phyloP scores from a whole-genome alignment of 2,888 invertebrate species.

The Saturnia japonica region DNA sequence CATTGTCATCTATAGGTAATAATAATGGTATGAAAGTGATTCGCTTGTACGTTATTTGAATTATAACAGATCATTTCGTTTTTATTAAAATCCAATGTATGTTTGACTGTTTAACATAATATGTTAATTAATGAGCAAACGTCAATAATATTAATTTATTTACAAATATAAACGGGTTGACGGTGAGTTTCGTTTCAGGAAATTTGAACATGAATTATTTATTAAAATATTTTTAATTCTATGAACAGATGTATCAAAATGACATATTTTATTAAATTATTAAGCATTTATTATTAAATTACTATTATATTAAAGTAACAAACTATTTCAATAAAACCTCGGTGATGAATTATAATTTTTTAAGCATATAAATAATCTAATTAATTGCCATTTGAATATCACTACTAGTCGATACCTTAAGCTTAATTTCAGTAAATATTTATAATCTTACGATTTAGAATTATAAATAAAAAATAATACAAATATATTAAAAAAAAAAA shows the following conservation, averaged over 20 bases:
- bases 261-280: not conserved
- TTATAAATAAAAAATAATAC: too few species aligned
- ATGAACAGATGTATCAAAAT: not conserved
- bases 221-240: not conserved
- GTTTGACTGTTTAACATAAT: too few species aligned
- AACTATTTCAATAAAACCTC: not conserved
- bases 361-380: not conserved
- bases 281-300: not conserved
- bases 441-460: not conserved
- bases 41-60: not conserved
- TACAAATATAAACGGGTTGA: not conserved
- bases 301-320: not conserved
- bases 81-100: too few species aligned
- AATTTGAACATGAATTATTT: not conserved
- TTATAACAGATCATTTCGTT: too few species aligned
- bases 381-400: not conserved
- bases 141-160: not conserved
- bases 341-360: not conserved
- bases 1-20: too few species aligned
- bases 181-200: not conserved
- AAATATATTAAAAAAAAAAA: too few species aligned
- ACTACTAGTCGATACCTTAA: too few species aligned
- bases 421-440: not conserved
- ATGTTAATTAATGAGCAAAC: too few species aligned
- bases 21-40: not conserved